phyloP scores from a whole-genome alignment of 2,113 vertebrate genomes.

The Anoura caudifer region DNA sequence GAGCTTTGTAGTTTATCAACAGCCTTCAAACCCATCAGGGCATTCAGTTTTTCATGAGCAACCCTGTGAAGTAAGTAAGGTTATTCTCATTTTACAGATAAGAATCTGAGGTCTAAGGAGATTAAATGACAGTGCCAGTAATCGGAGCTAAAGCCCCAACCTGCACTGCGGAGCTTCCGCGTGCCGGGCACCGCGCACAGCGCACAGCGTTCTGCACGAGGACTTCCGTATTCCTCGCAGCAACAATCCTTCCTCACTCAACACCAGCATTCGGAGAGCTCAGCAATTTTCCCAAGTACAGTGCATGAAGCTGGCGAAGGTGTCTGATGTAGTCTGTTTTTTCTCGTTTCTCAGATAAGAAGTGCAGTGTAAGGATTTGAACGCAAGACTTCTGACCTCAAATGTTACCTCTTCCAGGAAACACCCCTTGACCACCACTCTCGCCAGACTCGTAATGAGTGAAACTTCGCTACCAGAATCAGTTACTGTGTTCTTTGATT shows the following conservation, averaged over 20 bases:
- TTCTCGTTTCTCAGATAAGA: not conserved
- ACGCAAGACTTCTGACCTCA: not conserved
- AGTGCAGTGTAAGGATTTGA: not conserved
- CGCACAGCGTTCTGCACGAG: not conserved
- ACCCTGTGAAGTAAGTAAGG: not conserved
- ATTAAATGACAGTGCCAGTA: not conserved
- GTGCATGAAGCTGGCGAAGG: not conserved
- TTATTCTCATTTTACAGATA: not conserved
- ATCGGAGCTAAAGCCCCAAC: not conserved
- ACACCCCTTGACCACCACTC: not conserved
- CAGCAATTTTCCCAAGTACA: not conserved
- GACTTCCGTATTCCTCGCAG: not conserved
- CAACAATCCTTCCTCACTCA: not conserved
- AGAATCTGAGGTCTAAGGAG: not conserved
- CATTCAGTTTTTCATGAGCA: not conserved
- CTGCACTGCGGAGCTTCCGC: not conserved
- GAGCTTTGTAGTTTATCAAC: not conserved
- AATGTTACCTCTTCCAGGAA: not conserved
- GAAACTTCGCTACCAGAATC: not conserved
- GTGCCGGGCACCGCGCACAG: not conserved
- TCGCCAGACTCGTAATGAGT: accelerated
- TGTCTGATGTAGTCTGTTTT: not conserved
- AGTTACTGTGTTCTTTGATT: not conserved
- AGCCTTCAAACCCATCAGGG: not conserved
- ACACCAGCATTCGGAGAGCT: not conserved